Base-by-base conservation (phyloP, 2,113 vertebrate genomes). In the Pterocles burchelli region DNA sequence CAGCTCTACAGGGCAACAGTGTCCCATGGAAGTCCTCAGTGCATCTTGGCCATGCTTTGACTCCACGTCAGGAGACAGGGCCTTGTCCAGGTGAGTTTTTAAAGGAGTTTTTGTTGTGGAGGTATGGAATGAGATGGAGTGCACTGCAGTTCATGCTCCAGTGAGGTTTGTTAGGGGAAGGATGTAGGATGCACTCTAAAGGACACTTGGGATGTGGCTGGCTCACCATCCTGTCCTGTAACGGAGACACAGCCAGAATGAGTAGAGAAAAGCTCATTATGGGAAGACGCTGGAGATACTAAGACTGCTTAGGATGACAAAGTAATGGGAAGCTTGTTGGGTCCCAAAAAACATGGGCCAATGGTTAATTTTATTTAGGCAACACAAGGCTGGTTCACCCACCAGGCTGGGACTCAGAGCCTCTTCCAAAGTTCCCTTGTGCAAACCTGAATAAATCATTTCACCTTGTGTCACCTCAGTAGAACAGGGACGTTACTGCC, bases 31-130 rank as follows among this genome's bases (percentile, higher is more conserved):
- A 59, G 61, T 55, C 70, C 70, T 72, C 34, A 38, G 28, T 28
- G 11, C 41, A 34, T 36, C 34, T 77, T 88, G 68, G 68, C 41
- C 49, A 1, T 5, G 22, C 4, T 74, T 71, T 48, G 41, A 16
- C 19, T 41, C 16, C 0, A 0, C 26, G n/a, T 11, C 62, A 38
- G 0, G 1, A 43, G 29, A 18, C 49, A 68, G 41, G 11, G 11
- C 17, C n/a, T 46, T 41, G 41, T n/a, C 46, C 41, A n/a, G 70
- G 22, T 68, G 85, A 61, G 57, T 45, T 85, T 86, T 52, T 28
- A 31, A 65, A 54, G 78, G 25, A 73, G 6, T 51, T 52, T 7
- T 52, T 34, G 26, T 9, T 65, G 26, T 45, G 55, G 9, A 10
- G 54, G 41, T 28, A 22, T 46, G 67, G 41, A 26, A 58, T 26